Base-by-base conservation (phyloP, 2,797 vertebrate genomes). In the Sebastes nivosus region DNA sequence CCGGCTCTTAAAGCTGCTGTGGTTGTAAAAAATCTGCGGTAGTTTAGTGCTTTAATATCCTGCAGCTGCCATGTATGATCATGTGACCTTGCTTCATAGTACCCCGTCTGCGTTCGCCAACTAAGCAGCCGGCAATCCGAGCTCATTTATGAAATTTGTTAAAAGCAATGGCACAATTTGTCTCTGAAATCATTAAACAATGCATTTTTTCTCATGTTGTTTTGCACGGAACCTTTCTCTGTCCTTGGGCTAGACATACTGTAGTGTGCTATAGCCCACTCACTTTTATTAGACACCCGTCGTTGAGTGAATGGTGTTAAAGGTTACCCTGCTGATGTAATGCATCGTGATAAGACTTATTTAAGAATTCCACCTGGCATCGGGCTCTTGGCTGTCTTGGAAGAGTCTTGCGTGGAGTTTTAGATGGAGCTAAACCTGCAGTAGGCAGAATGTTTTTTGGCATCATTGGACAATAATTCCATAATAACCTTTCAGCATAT, bases 11-110 rank as follows among this genome's bases (percentile, higher is more conserved):
- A 30, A 78, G 20, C 46, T 18, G 29, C 9, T 52, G 29, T n/a
- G 14, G 6, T n/a, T 67, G 36, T 67, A 14, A 30, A 46, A 25
- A 8, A 46, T 67, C 36, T 52, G 67, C 27, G 75, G 60, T 34
- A 58, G 20, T 85, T 79, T 81, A 75, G 16, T 77, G 42, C 70
- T 83, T 77, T 70, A 81, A 87, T 87, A 81, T 89, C 83, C 85
- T 30, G 54, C 74, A 78, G 77, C 67, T 69, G 32, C 38, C 25
- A 65, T 78, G 67, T 25, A 71, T 27, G 54, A 74, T 65, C 20
- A 55, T 46, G 54, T 83, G 64, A 79, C 72, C 52, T 68, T 36
- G 22, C 67, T 58, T 73, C 25, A 29, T 54, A 29, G 46, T 6
- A 34, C 36, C 11, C 32, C 14, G 66, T 77, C 16, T 36, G 72